A percentile compares a stretch with the other conserved stretches of the same genome.
phyloP scores from a whole-genome alignment of 2,797 vertebrate species.

The Cuniculus paca region DNA sequence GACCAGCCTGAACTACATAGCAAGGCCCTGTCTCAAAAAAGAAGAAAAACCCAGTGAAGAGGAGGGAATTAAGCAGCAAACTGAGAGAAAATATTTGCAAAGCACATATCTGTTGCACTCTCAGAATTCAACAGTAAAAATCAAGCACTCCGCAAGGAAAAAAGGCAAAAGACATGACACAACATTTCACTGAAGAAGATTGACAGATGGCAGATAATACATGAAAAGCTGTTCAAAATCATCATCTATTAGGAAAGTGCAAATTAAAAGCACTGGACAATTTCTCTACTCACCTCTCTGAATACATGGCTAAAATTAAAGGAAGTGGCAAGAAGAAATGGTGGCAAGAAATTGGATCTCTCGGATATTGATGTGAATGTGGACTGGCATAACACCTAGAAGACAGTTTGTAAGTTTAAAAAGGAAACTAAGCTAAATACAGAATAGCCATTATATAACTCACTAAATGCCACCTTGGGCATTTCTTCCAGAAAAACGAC shows the following conservation, averaged over 20 bases:
- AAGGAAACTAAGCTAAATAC: not conserved
- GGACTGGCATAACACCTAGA: not conserved
- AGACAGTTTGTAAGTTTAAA: not conserved
- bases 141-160: conserved; percentile 33
- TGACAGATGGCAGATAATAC: not conserved
- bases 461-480: not conserved
- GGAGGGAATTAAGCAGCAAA: not conserved
- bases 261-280: conserved; percentile 3
- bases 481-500: conserved; percentile 20
- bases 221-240: not conserved
- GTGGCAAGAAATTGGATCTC: not conserved
- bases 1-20: not conserved
- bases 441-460: not conserved
- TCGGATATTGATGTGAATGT: not conserved
- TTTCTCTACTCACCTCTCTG: not conserved
- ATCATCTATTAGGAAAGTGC: conserved; percentile 7
- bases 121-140: conserved; percentile 43
- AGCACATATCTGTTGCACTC: conserved; percentile 3
- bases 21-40: not conserved
- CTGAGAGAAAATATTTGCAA: conserved; percentile 34
- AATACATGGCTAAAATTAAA: not conserved
- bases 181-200: conserved; percentile 14
- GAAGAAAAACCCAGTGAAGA: not conserved
- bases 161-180: conserved; percentile 1
- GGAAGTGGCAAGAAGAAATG: not conserved